A percentile compares a stretch with the other conserved stretches of the same genome.
Evolutionary conservation across 2,888 invertebrate species (phyloP).

Genomic region (Lasioglossum lativentre): DNA sequence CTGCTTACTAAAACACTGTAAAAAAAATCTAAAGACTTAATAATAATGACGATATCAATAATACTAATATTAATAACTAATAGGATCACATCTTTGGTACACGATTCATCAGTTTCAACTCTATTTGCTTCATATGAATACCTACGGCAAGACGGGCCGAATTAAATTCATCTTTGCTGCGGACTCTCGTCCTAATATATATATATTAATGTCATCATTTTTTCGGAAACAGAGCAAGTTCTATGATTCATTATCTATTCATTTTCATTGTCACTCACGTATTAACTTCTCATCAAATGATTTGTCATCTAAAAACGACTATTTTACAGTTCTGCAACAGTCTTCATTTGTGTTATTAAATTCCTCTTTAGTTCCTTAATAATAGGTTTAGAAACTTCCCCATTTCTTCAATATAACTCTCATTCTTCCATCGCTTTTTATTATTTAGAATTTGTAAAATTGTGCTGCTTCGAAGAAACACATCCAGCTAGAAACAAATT

Average conservation of each 20-base stretch:
- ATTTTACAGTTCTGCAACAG: constrained; percentile 69
- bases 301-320: constrained; percentile 65
- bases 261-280: constrained; percentile 43
- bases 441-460: constrained; percentile 61
- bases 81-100: constrained; percentile 74
- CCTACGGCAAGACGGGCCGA: constrained; percentile 69
- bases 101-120: constrained; percentile 60
- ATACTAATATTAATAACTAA: constrained; percentile 63
- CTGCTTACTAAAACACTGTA: constrained; percentile 43
- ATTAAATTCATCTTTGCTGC: constrained; percentile 44
- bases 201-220: constrained; percentile 50
- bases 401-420: constrained; percentile 39
- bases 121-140: constrained; percentile 36
- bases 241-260: constrained; percentile 43
- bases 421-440: constrained; percentile 12
- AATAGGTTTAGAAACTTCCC: constrained; percentile 52
- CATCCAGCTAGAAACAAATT: constrained; percentile 22
- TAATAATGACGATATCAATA: constrained; percentile 54
- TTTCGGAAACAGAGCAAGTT: constrained; percentile 54
- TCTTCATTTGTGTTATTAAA: constrained; percentile 68
- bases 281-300: constrained; percentile 54
- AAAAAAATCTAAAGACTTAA: constrained; percentile 56
- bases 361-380: constrained; percentile 59
- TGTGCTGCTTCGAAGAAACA: constrained; percentile 45
- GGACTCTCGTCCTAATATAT: constrained; percentile 39